These are phyloP conservation scores for Micronisus gabar DNA, from an alignment of 2,113 vertebrate genomes.

Conservation along the genomic window DNA sequence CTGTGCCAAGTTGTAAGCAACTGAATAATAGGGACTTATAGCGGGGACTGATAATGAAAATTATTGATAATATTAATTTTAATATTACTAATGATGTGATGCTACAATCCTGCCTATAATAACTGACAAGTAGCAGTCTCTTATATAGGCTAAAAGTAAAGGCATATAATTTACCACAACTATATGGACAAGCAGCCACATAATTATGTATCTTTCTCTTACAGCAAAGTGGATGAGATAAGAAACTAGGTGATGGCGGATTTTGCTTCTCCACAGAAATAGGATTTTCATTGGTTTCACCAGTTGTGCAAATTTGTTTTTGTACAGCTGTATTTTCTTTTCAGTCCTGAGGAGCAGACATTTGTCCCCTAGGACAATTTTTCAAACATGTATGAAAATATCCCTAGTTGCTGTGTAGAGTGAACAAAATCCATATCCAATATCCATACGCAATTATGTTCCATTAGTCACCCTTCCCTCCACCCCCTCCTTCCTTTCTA, in stretches of 20 bases:
- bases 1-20: background rate
- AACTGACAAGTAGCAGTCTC: background rate
- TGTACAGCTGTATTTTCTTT: background rate
- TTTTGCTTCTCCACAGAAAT: slow-evolving; percentile 30
- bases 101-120: background rate
- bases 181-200: background rate
- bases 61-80: background rate
- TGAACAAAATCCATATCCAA: slow-evolving; percentile 61
- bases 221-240: slow-evolving; percentile 40
- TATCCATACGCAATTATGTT: slow-evolving; percentile 57
- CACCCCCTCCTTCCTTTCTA: background rate
- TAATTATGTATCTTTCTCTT: slow-evolving; percentile 54
- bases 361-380: slow-evolving; percentile 43
- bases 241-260: slow-evolving; percentile 21
- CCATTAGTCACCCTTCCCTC: slow-evolving; percentile 60
- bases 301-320: slow-evolving; percentile 33
- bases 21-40: background rate
- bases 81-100: background rate
- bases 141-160: background rate
- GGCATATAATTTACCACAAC: background rate
- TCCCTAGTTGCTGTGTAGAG: background rate
- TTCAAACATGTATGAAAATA: slow-evolving; percentile 39
- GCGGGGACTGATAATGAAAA: background rate
- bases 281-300: slow-evolving; percentile 36
- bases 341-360: background rate